phyloP scores from a whole-genome alignment of 2,113 vertebrate genomes.

The Albula goreensis region DNA sequence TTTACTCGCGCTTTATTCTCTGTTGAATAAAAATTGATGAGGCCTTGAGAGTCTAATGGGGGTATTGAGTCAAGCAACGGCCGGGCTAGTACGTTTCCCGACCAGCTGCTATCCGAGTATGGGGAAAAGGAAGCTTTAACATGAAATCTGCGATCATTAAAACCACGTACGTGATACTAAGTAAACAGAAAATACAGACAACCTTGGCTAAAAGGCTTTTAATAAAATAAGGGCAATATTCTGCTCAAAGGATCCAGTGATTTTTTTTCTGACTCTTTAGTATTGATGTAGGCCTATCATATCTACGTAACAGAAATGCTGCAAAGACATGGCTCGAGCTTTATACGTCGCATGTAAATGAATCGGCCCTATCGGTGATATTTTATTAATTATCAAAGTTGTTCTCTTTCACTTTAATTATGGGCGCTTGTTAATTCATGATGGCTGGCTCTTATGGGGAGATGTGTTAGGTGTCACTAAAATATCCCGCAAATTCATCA shows the following conservation, averaged over 20 bases:
- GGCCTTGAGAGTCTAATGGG: conserved; percentile 45
- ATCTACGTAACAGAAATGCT: not conserved
- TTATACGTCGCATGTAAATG: conserved; percentile 17
- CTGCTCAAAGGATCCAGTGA: not conserved
- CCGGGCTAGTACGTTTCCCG: conserved; percentile 7
- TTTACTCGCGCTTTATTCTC: conserved; percentile 30
- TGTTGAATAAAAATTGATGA: conserved; percentile 50
- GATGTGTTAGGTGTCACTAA: conserved; percentile 65
- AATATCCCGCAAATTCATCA: conserved; percentile 67
- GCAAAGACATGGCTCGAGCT: not conserved
- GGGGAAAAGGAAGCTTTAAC: conserved; percentile 37
- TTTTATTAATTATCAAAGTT: conserved; percentile 65
- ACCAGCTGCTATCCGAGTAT: conserved; percentile 34
- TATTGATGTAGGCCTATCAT: conserved; percentile 11
- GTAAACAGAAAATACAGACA: not conserved
- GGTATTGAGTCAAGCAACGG: conserved; percentile 35
- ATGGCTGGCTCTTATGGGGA: conserved; percentile 45
- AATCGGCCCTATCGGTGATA: conserved; percentile 53
- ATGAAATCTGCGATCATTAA: conserved; percentile 25
- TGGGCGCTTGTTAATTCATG: conserved; percentile 60
- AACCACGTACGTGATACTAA: not conserved
- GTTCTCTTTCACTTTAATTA: conserved; percentile 64
- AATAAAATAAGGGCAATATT: not conserved
- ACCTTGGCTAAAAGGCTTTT: not conserved
- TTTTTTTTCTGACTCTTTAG: not conserved